Evolutionary conservation across 2,113 vertebrate species (phyloP).

Genomic region (Microtus ochrogaster): DNA sequence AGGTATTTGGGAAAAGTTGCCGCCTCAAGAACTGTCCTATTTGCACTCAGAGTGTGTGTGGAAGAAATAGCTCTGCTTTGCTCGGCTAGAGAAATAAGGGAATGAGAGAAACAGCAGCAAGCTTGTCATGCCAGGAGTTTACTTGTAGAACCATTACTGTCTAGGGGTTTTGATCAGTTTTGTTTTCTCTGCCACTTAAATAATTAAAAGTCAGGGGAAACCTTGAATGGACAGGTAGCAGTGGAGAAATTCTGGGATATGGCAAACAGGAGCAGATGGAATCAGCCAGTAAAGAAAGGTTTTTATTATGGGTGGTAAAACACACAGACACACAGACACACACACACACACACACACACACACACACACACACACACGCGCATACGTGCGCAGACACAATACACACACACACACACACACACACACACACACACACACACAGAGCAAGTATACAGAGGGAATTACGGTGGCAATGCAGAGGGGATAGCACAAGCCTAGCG

Average conservation of each 20-base stretch:
- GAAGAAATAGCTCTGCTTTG: neutral
- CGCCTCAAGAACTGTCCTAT: slow-evolving; percentile 40
- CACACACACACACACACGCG: neutral
- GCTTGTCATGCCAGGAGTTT: neutral
- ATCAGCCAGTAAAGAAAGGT: neutral
- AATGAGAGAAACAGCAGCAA: slow-evolving; percentile 43
- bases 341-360: no score
- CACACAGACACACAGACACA: neutral
- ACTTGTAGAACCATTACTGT: neutral
- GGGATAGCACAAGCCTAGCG: neutral
- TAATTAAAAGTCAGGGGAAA: neutral
- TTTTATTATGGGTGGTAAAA: neutral
- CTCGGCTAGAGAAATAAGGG: neutral
- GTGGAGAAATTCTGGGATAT: neutral
- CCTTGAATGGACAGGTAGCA: neutral
- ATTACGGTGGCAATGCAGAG: neutral
- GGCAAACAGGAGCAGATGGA: neutral
- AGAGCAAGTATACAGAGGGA: neutral
- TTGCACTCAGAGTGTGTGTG: slow-evolving; percentile 1
- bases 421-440: neutral
- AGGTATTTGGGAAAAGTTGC: slow-evolving; percentile 27
- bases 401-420: neutral
- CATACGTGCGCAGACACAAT: no score
- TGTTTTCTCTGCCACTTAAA: neutral
- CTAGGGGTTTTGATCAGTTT: neutral